phyloP scores from a whole-genome alignment of 1,140 invertebrate genomes.

The honey bee (Apis mellifera) region Amel_HAv3.1 CM009931.2:4821501-4822000 shows the following conservation, averaged over 20 bases:
- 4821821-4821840: not conserved
- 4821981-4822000: slow-evolving; percentile 95
- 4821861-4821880: not conserved
- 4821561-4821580: slow-evolving; percentile 88
- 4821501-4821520: slow-evolving; percentile 11
- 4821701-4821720: slow-evolving; percentile 93
- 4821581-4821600: slow-evolving; percentile 98
- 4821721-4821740: slow-evolving; percentile 97
- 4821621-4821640: slow-evolving; percentile 98
- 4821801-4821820: slow-evolving; percentile 49
- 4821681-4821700: slow-evolving; percentile 98
- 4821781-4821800: slow-evolving; percentile 97
- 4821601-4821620: slow-evolving; percentile 98
- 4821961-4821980: slow-evolving; percentile 96
- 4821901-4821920: slow-evolving; percentile 94
- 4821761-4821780: slow-evolving; percentile 98
- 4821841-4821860: not conserved
- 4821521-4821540: not conserved
- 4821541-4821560: slow-evolving; percentile 84
- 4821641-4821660: slow-evolving; percentile 99
- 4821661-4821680: slow-evolving; percentile 97
- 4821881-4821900: not conserved
- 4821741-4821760: slow-evolving; percentile 99
- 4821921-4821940: slow-evolving; percentile 92
- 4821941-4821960: slow-evolving; percentile 97